These are phyloP conservation scores for Ophthalmolycus amberensis DNA, from an alignment of 2,113 vertebrate species.

Conservation along the genomic window DNA sequence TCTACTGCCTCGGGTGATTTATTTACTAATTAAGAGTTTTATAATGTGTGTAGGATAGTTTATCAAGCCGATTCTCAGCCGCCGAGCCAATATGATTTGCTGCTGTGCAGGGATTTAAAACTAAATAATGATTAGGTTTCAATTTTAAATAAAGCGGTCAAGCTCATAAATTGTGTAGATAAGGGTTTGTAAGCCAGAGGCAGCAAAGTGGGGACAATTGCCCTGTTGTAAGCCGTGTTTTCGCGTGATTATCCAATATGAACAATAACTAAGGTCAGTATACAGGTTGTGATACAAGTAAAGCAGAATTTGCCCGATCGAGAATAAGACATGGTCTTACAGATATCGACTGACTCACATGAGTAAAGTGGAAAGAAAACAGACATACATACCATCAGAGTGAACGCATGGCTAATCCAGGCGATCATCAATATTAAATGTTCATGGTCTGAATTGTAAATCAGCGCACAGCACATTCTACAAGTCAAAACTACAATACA, in stretches of 20 bases:
- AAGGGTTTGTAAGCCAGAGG: too few relatives aligned
- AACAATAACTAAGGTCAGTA: background rate
- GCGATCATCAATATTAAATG: background rate
- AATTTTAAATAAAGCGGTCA: too few relatives aligned
- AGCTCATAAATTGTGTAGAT: too few relatives aligned
- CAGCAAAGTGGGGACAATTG: background rate
- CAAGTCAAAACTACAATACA: background rate
- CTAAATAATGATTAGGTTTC: too few relatives aligned
- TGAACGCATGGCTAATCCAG: constrained; percentile 4
- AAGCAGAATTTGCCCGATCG: background rate
- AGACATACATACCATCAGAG: background rate
- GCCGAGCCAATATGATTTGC: background rate
- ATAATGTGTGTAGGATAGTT: background rate
- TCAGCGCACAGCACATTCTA: background rate
- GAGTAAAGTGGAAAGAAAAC: background rate
- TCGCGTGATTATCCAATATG: background rate
- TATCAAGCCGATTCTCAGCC: background rate
- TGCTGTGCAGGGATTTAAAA: background rate
- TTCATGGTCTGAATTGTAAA: background rate
- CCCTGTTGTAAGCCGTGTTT: background rate
- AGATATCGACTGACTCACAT: background rate
- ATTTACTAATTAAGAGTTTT: background rate
- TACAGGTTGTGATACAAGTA: background rate
- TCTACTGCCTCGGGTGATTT: background rate
- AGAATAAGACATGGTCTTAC: background rate